These are phyloP conservation scores for Folsomia manolachei DNA, from an alignment of 2,888 invertebrate species.

Conservation along the genomic window DNA sequence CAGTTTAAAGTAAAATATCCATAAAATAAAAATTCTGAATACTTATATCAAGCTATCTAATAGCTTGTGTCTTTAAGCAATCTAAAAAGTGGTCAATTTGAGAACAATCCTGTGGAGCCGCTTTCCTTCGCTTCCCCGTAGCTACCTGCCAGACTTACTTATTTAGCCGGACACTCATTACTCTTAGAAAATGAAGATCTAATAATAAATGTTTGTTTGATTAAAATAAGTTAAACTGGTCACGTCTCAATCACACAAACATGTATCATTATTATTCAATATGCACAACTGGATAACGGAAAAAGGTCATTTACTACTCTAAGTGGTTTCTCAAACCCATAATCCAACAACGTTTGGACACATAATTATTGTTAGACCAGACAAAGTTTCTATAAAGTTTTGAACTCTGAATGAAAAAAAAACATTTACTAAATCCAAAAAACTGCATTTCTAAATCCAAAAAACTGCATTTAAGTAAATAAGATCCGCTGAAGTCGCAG, in stretches of 20 bases:
- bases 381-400: not conserved
- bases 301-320: constrained; percentile 2
- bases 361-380: not conserved
- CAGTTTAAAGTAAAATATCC: not conserved
- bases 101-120: not conserved
- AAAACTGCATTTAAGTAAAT: too few species aligned
- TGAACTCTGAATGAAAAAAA: too few species aligned
- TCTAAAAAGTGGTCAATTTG: constrained; percentile 2
- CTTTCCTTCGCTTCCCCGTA: too few species aligned
- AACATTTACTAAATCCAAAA: too few species aligned
- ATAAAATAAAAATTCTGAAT: not conserved
- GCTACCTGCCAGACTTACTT: not conserved
- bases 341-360: not conserved
- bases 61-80: too few species aligned
- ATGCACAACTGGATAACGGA: constrained; percentile 9
- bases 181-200: not conserved
- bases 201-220: constrained; percentile 8
- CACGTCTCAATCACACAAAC: constrained; percentile 17
- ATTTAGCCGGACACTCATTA: not conserved
- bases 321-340: not conserved
- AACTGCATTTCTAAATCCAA: too few species aligned
- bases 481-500: too few species aligned
- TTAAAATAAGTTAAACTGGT: not conserved
- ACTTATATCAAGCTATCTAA: too few species aligned
- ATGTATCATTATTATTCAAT: constrained; percentile 9